A percentile compares a stretch with the other conserved stretches of the same genome.
Conservation (phyloP, 2,797 vertebrate genomes). For the Rhinichthys osculus region DNA sequence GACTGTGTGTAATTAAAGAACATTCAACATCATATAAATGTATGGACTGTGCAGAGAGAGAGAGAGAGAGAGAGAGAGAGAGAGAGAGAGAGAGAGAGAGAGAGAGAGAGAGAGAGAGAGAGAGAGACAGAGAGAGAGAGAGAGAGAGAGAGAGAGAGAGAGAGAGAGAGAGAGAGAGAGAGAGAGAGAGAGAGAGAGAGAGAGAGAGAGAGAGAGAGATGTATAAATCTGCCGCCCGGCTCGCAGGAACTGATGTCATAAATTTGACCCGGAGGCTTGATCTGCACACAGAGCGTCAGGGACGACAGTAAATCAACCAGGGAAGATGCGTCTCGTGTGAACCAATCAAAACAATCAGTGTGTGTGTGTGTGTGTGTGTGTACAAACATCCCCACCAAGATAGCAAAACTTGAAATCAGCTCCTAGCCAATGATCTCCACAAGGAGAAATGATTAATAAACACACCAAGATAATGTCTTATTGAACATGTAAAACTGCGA, state of each 20-base stretch:
- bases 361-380: conserved; percentile 33
- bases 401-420: not conserved
- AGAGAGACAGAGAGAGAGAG: too few relatives aligned
- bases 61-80: conserved; percentile 33
- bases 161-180: too few relatives aligned
- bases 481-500: not conserved
- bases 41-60: conserved; percentile 16
- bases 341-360: conserved; percentile 50
- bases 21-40: conserved; percentile 45
- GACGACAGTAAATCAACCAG: conserved; percentile 55
- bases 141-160: conserved; percentile 37
- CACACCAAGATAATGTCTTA: not conserved
- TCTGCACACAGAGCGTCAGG: conserved; percentile 39
- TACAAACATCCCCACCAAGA: not conserved
- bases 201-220: not conserved
- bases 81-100: not conserved
- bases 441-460: not conserved
- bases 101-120: too few relatives aligned
- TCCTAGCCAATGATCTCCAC: not conserved
- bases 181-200: not conserved
- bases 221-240: conserved; percentile 47
- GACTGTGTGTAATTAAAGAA: not conserved
- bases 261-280: conserved; percentile 49
- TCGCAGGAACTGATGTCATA: conserved; percentile 47
- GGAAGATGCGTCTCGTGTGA: conserved; percentile 24